Percentiles rank a stretch among this genome's conserved stretches.
phyloP scores from a whole-genome alignment of 92 coral and sea anemone genomes.

The Phymanthus crucifer region DNA sequence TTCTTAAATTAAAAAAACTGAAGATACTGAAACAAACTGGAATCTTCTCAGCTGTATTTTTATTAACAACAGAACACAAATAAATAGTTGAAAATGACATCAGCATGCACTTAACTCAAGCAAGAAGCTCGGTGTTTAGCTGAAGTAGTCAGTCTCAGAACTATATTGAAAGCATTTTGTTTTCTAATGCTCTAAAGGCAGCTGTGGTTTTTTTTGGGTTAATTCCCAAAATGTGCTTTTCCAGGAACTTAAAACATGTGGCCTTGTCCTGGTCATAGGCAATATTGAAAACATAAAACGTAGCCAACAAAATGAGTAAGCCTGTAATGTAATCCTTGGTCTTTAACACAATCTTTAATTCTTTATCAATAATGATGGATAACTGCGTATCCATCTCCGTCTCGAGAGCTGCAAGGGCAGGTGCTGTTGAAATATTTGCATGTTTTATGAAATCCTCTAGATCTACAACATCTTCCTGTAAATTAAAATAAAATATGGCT shows the following conservation, averaged over 20 bases:
- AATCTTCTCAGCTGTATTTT: neutral
- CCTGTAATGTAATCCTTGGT: neutral
- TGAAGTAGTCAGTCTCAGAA: neutral
- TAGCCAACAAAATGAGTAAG: neutral
- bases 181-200: slow-evolving; percentile 11
- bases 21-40: neutral
- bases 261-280: slow-evolving; percentile 4
- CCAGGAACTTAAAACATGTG: neutral
- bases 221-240: slow-evolving; percentile 8
- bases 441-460: neutral
- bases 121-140: too few relatives aligned
- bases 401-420: neutral
- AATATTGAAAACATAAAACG: slow-evolving; percentile 1
- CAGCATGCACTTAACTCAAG: too few relatives aligned
- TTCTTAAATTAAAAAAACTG: neutral
- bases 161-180: slow-evolving; percentile 3
- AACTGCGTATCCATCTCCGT: neutral
- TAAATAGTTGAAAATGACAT: too few relatives aligned
- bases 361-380: neutral
- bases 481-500: neutral
- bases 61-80: neutral
- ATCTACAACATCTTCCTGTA: slow-evolving; percentile 9
- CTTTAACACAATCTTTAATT: neutral
- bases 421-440: too few relatives aligned
- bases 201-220: slow-evolving; percentile 13